phyloP scores from a whole-genome alignment of 2,797 vertebrate species.

The Cygnus olor region DNA sequence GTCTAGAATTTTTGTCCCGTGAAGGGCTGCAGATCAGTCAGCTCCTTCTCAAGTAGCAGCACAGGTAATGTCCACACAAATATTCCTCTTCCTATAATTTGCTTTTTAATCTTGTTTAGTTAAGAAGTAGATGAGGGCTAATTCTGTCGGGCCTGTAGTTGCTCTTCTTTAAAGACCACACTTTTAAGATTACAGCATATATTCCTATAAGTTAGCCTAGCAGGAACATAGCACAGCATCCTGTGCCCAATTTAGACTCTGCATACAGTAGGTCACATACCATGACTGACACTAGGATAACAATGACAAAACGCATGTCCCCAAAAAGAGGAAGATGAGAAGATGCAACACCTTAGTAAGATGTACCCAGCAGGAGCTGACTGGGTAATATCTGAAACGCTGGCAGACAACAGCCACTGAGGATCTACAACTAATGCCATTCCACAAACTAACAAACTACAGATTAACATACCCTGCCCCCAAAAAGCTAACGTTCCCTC shows the following conservation, averaged over 20 bases:
- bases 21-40: background rate
- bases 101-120: background rate
- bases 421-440: background rate
- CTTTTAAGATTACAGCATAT: background rate
- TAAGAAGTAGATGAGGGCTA: background rate
- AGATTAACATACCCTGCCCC: background rate
- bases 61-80: background rate
- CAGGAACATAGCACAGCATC: background rate
- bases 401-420: background rate
- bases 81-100: background rate
- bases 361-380: background rate
- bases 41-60: background rate
- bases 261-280: background rate
- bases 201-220: background rate
- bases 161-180: background rate
- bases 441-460: background rate
- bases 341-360: background rate
- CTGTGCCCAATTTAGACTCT: background rate
- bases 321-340: background rate
- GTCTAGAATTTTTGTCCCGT: background rate
- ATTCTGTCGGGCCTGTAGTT: background rate
- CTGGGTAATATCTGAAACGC: background rate
- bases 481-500: background rate
- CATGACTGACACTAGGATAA: background rate
- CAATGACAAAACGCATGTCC: background rate